Evolutionary conservation across 2,113 vertebrate genomes (phyloP).

Genomic region (Thalassoma bifasciatum): DNA sequence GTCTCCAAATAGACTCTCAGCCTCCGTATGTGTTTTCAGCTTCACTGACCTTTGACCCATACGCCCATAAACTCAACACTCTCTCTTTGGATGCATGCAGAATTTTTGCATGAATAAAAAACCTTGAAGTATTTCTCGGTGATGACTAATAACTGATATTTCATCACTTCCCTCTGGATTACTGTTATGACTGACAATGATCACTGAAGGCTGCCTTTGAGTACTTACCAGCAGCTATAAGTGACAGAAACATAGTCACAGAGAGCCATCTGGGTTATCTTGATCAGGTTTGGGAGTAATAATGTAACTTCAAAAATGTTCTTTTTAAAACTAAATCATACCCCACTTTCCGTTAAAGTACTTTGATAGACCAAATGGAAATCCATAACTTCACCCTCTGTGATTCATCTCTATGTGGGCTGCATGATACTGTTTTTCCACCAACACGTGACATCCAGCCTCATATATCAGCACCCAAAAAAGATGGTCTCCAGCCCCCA

Average conservation of each 20-base stretch:
- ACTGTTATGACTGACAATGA: neutral
- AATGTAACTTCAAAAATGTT: neutral
- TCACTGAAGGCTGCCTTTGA: neutral
- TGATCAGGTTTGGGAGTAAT: neutral
- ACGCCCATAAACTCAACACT: neutral
- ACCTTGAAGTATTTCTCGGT: neutral
- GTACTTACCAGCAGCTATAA: neutral
- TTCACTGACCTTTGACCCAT: constrained; percentile 16
- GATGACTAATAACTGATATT: neutral
- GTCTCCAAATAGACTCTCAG: constrained; percentile 10
- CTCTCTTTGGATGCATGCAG: neutral
- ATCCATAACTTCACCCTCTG: constrained; percentile 9
- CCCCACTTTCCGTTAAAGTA: constrained; percentile 16
- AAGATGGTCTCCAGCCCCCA: neutral
- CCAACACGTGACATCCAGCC: constrained; percentile 17
- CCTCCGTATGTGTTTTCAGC: neutral
- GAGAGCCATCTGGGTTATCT: neutral
- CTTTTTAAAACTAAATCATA: neutral
- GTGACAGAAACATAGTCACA: neutral
- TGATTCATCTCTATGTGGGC: constrained; percentile 68
- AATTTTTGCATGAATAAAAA: neutral
- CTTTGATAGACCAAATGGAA: constrained; percentile 25
- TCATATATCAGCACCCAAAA: constrained; percentile 33
- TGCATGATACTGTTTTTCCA: constrained; percentile 24
- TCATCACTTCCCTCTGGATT: neutral